Conservation (phyloP, 2,113 vertebrate genomes). For the Anhinga rufa region DNA sequence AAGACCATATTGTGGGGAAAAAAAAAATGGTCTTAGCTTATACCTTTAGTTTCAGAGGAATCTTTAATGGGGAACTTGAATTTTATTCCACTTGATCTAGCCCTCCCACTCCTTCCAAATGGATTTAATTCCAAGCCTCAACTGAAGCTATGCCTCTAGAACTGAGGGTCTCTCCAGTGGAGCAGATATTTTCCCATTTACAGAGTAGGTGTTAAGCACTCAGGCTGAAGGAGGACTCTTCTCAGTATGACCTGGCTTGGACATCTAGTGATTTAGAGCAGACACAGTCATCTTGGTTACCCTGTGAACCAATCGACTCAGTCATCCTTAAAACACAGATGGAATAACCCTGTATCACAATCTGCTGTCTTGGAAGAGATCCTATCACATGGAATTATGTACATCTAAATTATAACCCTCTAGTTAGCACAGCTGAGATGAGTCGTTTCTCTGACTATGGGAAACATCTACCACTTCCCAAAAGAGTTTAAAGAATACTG, state of each 20-base stretch:
- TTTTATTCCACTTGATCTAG: not conserved
- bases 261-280: not conserved
- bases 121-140: not conserved
- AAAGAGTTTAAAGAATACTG: not conserved
- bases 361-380: slow-evolving; percentile 32
- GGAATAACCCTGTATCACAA: not conserved
- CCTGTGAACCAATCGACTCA: not conserved
- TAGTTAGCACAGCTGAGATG: slow-evolving; percentile 11
- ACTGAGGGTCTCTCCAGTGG: not conserved
- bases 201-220: not conserved
- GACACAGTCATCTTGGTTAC: not conserved
- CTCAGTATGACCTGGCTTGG: not conserved
- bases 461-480: not conserved
- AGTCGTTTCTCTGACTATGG: not conserved
- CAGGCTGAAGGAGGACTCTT: not conserved
- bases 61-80: not conserved
- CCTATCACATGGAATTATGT: not conserved
- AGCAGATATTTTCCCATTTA: not conserved
- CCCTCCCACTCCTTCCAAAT: not conserved
- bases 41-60: not conserved
- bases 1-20: not conserved
- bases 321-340: slow-evolving; percentile 1
- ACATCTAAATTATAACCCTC: not conserved
- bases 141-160: not conserved
- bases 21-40: not conserved